Percentiles rank a stretch among this genome's conserved stretches.
phyloP scores from a whole-genome alignment of 2,888 invertebrate species.

The Drosophila lutescens region DNA sequence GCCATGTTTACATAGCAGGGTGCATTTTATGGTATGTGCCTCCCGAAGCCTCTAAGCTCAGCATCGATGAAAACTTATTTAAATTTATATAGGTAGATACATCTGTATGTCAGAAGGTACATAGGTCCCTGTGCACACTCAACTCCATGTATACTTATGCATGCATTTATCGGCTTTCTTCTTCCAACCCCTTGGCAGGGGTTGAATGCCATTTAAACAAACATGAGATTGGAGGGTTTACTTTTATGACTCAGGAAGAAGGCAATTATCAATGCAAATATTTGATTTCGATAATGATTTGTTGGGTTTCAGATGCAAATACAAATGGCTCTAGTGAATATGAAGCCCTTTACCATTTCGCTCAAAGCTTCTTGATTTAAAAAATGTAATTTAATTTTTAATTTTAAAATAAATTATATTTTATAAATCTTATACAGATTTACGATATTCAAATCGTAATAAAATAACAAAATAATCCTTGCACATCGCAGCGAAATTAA shows the following conservation, averaged over 20 bases:
- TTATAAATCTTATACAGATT: no score
- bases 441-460: no score
- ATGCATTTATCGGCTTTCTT: conserved; percentile 26
- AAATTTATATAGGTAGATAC: conserved; percentile 39
- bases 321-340: no score
- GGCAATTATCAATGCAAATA: conserved; percentile 42
- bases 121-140: conserved; percentile 1
- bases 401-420: no score
- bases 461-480: no score
- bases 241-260: conserved; percentile 23
- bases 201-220: conserved; percentile 43
- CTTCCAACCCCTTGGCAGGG: conserved; percentile 52
- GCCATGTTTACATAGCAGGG: conserved; percentile 71
- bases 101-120: conserved; percentile 4
- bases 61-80: conserved; percentile 38
- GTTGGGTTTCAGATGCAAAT: background rate
- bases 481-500: no score
- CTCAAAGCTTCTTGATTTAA: no score
- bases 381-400: no score
- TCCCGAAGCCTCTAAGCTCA: conserved; percentile 31
- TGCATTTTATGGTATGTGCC: conserved; percentile 63
- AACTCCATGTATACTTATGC: conserved; percentile 20
- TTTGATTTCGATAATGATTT: conserved; percentile 20
- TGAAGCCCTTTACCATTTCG: no score
- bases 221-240: conserved; percentile 22